Base-by-base conservation (phyloP, 2,797 vertebrate species). In the Sebastes hopkinsi region DNA sequence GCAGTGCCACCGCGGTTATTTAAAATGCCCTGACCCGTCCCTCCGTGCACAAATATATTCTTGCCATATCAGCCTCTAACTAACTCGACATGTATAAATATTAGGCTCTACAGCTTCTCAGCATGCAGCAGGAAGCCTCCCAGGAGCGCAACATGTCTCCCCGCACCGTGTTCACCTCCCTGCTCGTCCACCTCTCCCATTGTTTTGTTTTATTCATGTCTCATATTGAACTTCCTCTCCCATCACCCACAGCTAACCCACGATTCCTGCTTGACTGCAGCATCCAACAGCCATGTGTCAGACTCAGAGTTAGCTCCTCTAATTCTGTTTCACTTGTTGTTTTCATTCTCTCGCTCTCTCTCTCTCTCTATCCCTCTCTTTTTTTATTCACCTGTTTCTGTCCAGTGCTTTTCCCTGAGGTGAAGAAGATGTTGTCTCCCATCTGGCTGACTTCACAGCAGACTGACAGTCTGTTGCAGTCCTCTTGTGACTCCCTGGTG, bases 381-480 rank as follows among this genome's bases (percentile, higher is more conserved):
- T 72, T 75, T 50, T 62, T 62, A 61, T 62, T 86, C 79, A 81
- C 84, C 85, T 87, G 81, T 87, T 89, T 91, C 86, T 80, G 77
- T 86, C 89, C 87, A 77, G 56, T 83, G 88, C 82, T 82, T 92
- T 85, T 88, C 93, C 92, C 90, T 65, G 84, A 89, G 92, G 91
- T 91, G 81, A 92, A 83, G 87, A 92, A 88, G 88, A 93, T 92
- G 92, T 93, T 92, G 91, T 94, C 90, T 93, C 90, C 93, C 92
- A 94, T 95, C 91, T 95, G 94, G 90, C 87, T 95, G 92, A 93
- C 91, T 92, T 94, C 89, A 89, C 90, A 89, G 87, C 89, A 93
- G 85, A 91, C 90, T 88, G 88, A 88, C 90, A 87, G 84, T 85
- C 74, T 89, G 84, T 88, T 85, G 82, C 83, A 90, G 81, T 82